Evolutionary conservation across 2,113 vertebrate genomes (phyloP), one percentile per base, ranked within the genome.

Genomic region (Oncorhynchus mykiss): DNA sequence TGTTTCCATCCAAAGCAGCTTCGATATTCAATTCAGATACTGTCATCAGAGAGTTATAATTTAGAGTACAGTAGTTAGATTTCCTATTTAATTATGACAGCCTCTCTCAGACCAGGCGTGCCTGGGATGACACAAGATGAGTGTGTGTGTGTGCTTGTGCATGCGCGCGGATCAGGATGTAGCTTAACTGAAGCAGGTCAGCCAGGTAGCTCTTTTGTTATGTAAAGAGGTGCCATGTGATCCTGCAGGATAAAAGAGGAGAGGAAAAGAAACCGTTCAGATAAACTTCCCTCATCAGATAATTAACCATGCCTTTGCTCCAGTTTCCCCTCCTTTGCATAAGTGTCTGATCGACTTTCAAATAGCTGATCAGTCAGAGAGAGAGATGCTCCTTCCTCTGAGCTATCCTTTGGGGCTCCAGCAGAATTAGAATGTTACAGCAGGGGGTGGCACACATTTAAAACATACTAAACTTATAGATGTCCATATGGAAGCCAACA

Each of bases 261-360:
- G 90, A 22, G 20, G 79, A 83, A 91, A 92, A 92, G 89, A 93
- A 88, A 86, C 85, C 88, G 88, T 93, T 91, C 91, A 90, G 95
- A 94, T 93, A 93, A 94, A 91, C 90, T 92, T 87, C 88, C 88
- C 89, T 92, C 39, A 60, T 60, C 87, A 92, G 93, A 87, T 88
- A 74, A 84, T 90, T 89, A 88, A 80, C 87, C 90, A 92, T 89
- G 89, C 90, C 91, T 93, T 94, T 86, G 88, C 91, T 93, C 92
- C 92, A 87, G 84, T 90, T 91, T 91, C 90, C 82, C 86, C 91
- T 94, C 83, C 89, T 93, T 93, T 91, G 90, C 92, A 92, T 91
- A 86, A 90, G 87, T 83, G 84, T 89, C 91, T 92, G 91, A 93
- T 94, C 93, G 90, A 89, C 90, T 93, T 91, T 94, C 93, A 92